Percentiles rank a stretch among this genome's conserved stretches.
phyloP scores from a whole-genome alignment of 2,113 vertebrate genomes.

The Galemys pyrenaicus region DNA sequence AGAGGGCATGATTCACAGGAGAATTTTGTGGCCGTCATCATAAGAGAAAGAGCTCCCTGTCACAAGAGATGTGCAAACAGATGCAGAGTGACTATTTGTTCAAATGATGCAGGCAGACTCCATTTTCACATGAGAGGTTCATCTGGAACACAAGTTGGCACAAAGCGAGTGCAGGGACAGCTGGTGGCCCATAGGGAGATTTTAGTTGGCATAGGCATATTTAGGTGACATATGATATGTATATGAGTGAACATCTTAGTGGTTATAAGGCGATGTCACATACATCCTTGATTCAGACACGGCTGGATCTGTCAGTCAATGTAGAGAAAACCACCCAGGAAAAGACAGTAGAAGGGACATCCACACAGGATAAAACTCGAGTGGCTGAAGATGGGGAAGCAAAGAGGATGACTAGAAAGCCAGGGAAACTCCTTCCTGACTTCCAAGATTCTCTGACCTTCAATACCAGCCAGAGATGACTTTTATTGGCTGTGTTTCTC shows the following conservation, averaged over 20 bases:
- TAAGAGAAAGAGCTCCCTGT: background rate
- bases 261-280: background rate
- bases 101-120: background rate
- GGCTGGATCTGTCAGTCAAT: background rate
- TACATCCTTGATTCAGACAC: background rate
- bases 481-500: background rate
- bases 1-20: background rate
- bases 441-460: background rate
- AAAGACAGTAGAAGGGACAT: background rate
- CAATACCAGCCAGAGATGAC: background rate
- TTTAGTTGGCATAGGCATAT: no score
- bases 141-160: background rate
- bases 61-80: background rate
- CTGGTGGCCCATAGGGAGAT: no score
- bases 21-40: background rate
- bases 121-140: fast-evolving
- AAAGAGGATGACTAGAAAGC: background rate
- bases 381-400: background rate
- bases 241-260: background rate
- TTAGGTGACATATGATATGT: background rate
- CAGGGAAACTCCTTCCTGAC: background rate
- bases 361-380: background rate
- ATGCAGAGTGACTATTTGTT: background rate
- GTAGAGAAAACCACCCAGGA: background rate
- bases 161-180: background rate